phyloP scores from a whole-genome alignment of 2,797 vertebrate genomes.

The Psittacula derbiana region DNA sequence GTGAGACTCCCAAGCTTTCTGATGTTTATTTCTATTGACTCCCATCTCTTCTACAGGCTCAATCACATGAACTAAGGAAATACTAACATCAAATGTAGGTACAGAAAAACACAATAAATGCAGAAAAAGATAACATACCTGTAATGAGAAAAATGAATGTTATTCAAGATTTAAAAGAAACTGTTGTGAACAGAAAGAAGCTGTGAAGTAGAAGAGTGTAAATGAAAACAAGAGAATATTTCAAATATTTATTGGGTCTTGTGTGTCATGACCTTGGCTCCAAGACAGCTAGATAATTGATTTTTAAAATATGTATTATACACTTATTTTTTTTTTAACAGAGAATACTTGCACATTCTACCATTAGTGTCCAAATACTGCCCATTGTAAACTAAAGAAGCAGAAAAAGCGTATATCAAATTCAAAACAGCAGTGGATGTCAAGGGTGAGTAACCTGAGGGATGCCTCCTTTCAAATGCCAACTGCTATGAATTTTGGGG shows the following conservation, averaged over 20 bases:
- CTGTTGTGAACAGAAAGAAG: neutral
- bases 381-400: neutral
- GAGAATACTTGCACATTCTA: neutral
- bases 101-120: neutral
- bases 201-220: neutral
- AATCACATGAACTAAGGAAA: neutral
- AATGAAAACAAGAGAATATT: neutral
- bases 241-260: neutral
- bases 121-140: neutral
- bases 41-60: neutral
- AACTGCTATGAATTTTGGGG: neutral
- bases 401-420: neutral
- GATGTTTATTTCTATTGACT: neutral
- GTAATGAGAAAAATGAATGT: neutral
- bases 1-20: neutral
- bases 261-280: neutral
- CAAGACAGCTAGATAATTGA: accelerated
- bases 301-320: neutral
- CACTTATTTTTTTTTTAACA: neutral
- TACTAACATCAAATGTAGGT: neutral
- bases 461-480: neutral
- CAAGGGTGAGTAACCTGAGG: neutral
- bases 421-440: neutral
- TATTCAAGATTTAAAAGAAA: neutral
- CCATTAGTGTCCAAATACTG: neutral